A percentile compares a stretch with the other conserved stretches of the same genome.
Conservation (phyloP, 2,888 invertebrate genomes). For the Drosophila anomalata region DNA sequence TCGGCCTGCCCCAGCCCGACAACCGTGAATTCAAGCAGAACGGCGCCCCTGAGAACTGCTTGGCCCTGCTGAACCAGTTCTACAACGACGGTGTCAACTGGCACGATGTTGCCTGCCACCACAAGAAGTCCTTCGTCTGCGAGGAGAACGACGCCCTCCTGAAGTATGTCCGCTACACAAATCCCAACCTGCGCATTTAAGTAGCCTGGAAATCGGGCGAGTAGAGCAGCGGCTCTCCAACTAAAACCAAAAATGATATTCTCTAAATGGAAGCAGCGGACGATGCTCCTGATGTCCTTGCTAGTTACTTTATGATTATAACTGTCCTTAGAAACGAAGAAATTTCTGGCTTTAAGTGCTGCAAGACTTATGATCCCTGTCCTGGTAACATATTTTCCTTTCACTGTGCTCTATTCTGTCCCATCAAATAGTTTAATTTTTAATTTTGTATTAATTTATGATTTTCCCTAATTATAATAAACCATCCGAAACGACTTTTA, state of each 20-base stretch:
- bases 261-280: conserved; percentile 30
- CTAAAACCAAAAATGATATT: conserved; percentile 82
- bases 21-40: conserved; percentile 92
- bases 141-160: conserved; percentile 94
- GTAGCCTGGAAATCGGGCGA: conserved; percentile 33
- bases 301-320: conserved; percentile 29
- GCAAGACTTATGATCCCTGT: conserved; percentile 37
- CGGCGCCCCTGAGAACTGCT: conserved; percentile 93
- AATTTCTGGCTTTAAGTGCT: conserved; percentile 41
- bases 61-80: conserved; percentile 94
- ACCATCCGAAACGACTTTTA: conserved; percentile 62
- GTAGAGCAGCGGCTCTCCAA: conserved; percentile 65
- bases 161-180: conserved; percentile 92
- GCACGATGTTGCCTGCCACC: conserved; percentile 96
- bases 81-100: conserved; percentile 96
- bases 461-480: conserved; percentile 75
- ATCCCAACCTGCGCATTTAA: conserved; percentile 90
- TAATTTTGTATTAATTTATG: conserved; percentile 83
- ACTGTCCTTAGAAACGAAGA: conserved; percentile 30
- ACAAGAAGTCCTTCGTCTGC: conserved; percentile 94
- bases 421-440: conserved; percentile 79
- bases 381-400: conserved; percentile 57
- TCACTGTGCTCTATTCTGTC: conserved; percentile 55
- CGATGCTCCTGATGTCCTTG: conserved; percentile 41
- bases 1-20: conserved; percentile 94